Percentiles rank a stretch among this genome's conserved stretches.
phyloP scores from a whole-genome alignment of 2,113 vertebrate genomes.

The Rallus limicola region DNA sequence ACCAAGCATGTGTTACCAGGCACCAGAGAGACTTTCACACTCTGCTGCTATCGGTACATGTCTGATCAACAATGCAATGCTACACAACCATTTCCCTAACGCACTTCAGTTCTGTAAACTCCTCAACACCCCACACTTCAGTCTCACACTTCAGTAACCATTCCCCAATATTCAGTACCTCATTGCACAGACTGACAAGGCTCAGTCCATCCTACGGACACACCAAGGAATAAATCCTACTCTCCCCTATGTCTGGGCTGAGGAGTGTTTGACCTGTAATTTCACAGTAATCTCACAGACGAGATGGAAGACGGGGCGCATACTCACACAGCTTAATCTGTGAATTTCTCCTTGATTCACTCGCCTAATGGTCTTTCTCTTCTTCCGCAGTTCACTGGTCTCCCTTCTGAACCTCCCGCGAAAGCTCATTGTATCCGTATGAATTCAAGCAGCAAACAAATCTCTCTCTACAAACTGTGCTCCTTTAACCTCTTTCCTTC shows the following conservation, averaged over 20 bases:
- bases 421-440: slow-evolving; percentile 86
- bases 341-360: slow-evolving; percentile 80
- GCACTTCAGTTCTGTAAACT: not conserved
- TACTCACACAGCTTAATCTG: slow-evolving; percentile 91
- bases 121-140: not conserved
- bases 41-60: accelerated
- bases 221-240: not conserved
- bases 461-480: not conserved
- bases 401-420: slow-evolving; percentile 83
- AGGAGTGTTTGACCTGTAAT: not conserved
- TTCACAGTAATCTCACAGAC: not conserved
- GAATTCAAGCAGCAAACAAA: slow-evolving; percentile 31
- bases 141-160: not conserved
- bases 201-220: not conserved
- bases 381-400: slow-evolving; percentile 87
- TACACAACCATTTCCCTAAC: not conserved
- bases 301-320: slow-evolving; percentile 19
- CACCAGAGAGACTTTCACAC: not conserved
- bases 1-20: not conserved
- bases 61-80: accelerated
- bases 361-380: slow-evolving; percentile 77
- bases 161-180: not conserved
- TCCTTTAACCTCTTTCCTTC: slow-evolving; percentile 20
- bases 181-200: not conserved
- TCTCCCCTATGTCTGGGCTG: not conserved